Evolutionary conservation across 23 tunicate genomes (phyloP).

Genomic region (Halocynthia aurantium): DNA sequence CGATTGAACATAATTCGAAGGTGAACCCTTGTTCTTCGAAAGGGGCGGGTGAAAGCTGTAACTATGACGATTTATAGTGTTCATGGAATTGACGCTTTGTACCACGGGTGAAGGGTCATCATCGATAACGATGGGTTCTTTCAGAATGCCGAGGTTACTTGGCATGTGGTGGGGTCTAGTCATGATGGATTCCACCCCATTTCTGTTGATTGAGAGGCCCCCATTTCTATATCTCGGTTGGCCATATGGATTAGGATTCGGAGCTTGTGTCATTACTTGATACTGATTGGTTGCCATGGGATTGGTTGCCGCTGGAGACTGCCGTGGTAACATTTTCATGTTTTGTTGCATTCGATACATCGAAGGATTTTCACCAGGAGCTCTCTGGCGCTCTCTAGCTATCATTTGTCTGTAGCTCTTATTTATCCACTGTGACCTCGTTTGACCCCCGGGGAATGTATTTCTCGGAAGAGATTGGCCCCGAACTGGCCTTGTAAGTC

Average conservation of each 20-base stretch:
- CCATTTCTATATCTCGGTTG: constrained; percentile 18
- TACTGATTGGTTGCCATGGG: background rate
- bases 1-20: too few relatives aligned
- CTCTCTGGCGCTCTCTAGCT: too few relatives aligned
- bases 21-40: background rate
- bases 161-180: background rate
- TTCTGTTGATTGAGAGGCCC: background rate
- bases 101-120: background rate
- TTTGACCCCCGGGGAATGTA: too few relatives aligned
- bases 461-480: too few relatives aligned
- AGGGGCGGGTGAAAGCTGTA: constrained; percentile 26
- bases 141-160: background rate
- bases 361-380: too few relatives aligned
- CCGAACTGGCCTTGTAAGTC: too few relatives aligned
- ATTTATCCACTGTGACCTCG: too few relatives aligned
- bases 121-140: constrained; percentile 22
- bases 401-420: too few relatives aligned
- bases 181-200: background rate
- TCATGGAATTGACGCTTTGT: background rate
- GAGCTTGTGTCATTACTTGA: background rate
- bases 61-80: too few relatives aligned
- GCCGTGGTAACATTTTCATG: background rate
- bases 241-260: background rate
- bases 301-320: background rate
- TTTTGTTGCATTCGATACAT: background rate